Base-by-base conservation (phyloP, 1,140 invertebrate species). In the Drosophila pandora region DNA sequence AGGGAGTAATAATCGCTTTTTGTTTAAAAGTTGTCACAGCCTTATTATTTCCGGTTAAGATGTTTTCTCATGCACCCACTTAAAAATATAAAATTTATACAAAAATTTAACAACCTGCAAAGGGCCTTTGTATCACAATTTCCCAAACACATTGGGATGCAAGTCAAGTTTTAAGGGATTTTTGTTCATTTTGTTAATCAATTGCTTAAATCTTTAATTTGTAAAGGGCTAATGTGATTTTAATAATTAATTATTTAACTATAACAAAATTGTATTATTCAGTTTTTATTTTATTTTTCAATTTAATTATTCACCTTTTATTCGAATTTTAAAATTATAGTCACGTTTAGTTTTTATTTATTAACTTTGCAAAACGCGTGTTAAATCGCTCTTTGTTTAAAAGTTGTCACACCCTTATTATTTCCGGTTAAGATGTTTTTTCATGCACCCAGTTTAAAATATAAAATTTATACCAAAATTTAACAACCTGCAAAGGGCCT, bases 321-420 rank as follows among this genome's bases (percentile, higher is more conserved):
- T 49, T 49, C 12, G n/a, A 9, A 41, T 13, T 41, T 61, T 1
- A 23, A 50, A 34, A 63, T 32, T 50, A 43, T 50, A 21, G 34
- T 67, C 63, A 67, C 63, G 63, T 43, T 43, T 17, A 9, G 22
- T 9, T 25, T 50, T 49, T 48, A 21, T 45, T 39, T 62, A 43
- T 23, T 50, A 41, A 23, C n/a, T 65, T 62, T 4, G 3, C 21
- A n/a, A 28, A 65, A 41, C 62, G 25, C 49, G 57, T 32, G 61
- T 13, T 47, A 7, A 21, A 48, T 64, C 43, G 47, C 17, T 34
- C 43, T 34, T 37, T 60, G 32, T 60, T 28, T 48, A 34, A 0
- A 28, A 28, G 9, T 23, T 61, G 12, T 41, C n/a, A 25, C 28
- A 58, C 9, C 21, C 61, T 58, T 60, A 1, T 6, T n/a, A 43